phyloP scores from a whole-genome alignment of 2,888 invertebrate genomes.

The Limnephilus lunatus region DNA sequence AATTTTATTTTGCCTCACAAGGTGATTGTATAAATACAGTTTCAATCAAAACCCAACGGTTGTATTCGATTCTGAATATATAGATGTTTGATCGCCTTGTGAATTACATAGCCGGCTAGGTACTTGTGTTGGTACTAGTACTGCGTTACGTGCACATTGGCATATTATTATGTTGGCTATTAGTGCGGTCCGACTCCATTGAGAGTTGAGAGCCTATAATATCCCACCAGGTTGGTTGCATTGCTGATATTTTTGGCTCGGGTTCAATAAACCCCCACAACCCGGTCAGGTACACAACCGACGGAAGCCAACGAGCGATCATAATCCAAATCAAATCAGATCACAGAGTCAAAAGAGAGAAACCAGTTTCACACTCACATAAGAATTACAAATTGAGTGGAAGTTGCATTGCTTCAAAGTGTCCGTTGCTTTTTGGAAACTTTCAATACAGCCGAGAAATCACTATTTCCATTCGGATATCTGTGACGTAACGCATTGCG shows the following conservation, averaged over 20 bases:
- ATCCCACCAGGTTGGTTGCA: neutral
- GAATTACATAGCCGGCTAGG: neutral
- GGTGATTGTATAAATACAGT: neutral
- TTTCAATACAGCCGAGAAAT: slow-evolving; percentile 28
- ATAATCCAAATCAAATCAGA: neutral
- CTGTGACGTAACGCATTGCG: slow-evolving; percentile 62
- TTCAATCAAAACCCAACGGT: neutral
- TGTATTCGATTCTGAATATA: neutral
- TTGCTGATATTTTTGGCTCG: slow-evolving; percentile 60
- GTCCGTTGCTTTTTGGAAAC: neutral
- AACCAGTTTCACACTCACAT: neutral
- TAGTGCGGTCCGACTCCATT: neutral
- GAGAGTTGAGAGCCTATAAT: neutral
- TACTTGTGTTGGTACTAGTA: neutral
- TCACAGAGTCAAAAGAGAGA: slow-evolving; percentile 7
- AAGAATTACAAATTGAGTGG: neutral
- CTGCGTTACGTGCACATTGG: neutral
- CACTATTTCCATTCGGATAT: slow-evolving; percentile 51
- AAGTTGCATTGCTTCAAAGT: neutral
- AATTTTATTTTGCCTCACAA: neutral
- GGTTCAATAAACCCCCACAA: slow-evolving; percentile 62
- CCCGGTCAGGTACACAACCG: slow-evolving; percentile 50
- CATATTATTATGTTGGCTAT: neutral
- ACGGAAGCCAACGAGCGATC: neutral
- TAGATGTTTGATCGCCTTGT: neutral